phyloP scores from a whole-genome alignment of 2,113 vertebrate species.

The Lasiurus borealis region DNA sequence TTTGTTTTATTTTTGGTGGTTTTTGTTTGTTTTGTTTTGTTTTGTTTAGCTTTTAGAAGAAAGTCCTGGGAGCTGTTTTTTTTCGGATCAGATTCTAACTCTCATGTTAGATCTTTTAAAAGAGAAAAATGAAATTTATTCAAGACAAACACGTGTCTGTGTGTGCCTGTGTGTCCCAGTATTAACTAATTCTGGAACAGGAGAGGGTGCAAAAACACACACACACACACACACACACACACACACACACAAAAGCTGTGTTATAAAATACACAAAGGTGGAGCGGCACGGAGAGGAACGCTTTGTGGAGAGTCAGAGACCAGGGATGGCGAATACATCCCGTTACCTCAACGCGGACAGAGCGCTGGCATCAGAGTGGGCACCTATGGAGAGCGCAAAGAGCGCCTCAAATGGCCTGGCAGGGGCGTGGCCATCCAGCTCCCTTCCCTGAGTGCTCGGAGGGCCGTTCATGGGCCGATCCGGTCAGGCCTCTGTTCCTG shows the following conservation, averaged over 20 bases:
- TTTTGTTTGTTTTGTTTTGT: no score
- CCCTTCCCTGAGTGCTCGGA: constrained; percentile 26
- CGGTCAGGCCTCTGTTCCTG: constrained; percentile 36
- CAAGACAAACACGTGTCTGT: background rate
- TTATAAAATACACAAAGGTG: constrained; percentile 63
- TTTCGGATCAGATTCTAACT: no score
- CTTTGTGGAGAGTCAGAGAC: constrained; percentile 7
- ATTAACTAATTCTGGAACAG: constrained; percentile 36
- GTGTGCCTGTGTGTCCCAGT: background rate
- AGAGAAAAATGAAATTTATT: no score
- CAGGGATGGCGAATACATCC: constrained; percentile 8
- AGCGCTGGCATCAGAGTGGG: background rate
- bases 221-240: no score
- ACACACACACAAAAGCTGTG: background rate
- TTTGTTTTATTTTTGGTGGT: background rate
- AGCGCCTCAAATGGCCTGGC: constrained; percentile 47
- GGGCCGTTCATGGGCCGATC: constrained; percentile 64
- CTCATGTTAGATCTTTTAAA: no score
- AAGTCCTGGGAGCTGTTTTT: no score
- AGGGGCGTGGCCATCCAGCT: constrained; percentile 38
- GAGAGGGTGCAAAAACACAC: background rate
- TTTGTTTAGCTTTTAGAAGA: constrained; percentile 19
- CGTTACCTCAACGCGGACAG: constrained; percentile 9
- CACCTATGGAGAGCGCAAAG: background rate
- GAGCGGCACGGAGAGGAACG: constrained; percentile 17